Evolutionary conservation across 2,113 vertebrate species (phyloP).

Genomic region (Aythya baeri): DNA sequence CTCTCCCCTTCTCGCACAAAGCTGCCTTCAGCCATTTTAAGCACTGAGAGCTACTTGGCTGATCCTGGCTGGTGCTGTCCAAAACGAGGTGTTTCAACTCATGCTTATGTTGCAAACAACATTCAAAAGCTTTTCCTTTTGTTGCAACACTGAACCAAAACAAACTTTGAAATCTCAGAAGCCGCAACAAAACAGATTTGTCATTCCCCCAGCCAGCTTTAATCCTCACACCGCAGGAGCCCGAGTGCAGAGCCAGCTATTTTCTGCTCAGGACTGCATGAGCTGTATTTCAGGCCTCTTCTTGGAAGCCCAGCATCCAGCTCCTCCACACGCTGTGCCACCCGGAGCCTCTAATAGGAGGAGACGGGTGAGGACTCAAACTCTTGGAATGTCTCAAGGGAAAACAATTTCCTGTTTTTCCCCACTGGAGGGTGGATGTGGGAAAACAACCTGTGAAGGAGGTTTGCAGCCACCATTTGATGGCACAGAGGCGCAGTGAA

Average conservation of each 20-base stretch:
- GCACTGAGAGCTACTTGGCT: neutral
- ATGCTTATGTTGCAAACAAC: conserved; percentile 9
- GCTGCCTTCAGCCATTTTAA: conserved; percentile 1
- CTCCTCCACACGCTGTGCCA: neutral
- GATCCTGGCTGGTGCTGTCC: neutral
- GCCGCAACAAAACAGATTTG: conserved; percentile 19
- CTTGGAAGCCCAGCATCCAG: neutral
- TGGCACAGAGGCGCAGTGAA: neutral
- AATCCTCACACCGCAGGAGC: neutral
- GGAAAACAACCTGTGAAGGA: neutral
- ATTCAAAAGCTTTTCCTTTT: conserved; percentile 42
- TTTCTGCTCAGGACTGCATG: neutral
- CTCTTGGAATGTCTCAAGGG: neutral
- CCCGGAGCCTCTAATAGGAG: neutral
- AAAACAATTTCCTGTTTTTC: neutral
- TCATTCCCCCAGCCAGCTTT: neutral
- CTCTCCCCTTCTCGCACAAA: neutral
- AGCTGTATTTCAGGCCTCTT: neutral
- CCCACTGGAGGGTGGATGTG: neutral
- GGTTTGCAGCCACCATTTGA: neutral
- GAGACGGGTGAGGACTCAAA: neutral
- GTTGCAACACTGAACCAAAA: conserved; percentile 40
- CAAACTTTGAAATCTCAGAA: conserved; percentile 49
- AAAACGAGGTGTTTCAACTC: conserved; percentile 41
- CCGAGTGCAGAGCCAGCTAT: neutral